These are phyloP conservation scores for Euura saliciscinereae DNA, from an alignment of 1,140 invertebrate genomes.

Conservation along the genomic window DNA sequence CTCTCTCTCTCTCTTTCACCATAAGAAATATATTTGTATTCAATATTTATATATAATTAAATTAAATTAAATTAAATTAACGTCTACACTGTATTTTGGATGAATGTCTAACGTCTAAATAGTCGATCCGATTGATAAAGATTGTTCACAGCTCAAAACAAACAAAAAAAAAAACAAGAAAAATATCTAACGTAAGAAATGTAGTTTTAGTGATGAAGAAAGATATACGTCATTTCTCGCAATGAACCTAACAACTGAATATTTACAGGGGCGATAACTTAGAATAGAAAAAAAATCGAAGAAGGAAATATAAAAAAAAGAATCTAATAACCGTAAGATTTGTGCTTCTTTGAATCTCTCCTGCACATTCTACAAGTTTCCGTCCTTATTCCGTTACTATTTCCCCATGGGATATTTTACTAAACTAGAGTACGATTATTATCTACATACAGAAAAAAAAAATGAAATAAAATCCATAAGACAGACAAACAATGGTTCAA, in stretches of 20 bases:
- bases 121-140: background rate
- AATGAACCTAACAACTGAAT: too few species aligned
- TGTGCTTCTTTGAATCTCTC: background rate
- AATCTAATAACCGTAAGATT: background rate
- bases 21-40: too few species aligned
- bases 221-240: too few species aligned
- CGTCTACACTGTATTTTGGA: background rate
- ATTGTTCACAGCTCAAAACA: background rate
- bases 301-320: background rate
- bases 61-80: background rate
- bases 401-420: background rate
- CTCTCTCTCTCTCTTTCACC: background rate
- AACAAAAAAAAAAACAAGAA: background rate
- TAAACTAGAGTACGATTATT: background rate
- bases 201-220: too few species aligned
- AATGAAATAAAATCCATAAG: background rate
- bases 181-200: too few species aligned
- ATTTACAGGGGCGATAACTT: too few species aligned
- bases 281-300: background rate
- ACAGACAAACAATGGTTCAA: background rate
- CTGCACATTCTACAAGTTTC: background rate
- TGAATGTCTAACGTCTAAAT: background rate
- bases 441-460: background rate
- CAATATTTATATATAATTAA: background rate
- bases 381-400: slow-evolving; percentile 3